Percentiles rank a stretch among this genome's conserved stretches.
phyloP scores from a whole-genome alignment of 1,140 invertebrate genomes.

The Paraescarpia echinospica region DNA sequence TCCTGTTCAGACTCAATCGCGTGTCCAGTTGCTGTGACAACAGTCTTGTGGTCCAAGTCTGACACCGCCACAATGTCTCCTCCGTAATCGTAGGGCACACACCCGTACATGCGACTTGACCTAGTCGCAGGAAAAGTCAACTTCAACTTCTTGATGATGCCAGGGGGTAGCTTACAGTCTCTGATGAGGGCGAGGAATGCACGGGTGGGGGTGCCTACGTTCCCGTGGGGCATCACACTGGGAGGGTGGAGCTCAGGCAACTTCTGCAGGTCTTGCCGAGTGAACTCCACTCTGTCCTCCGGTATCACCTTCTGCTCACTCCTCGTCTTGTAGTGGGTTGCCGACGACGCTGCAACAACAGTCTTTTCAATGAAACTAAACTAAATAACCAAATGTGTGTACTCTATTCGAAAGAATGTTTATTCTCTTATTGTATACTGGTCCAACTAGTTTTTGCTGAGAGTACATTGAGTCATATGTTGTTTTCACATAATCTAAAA shows the following conservation, averaged over 20 bases:
- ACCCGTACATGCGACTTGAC: conserved; percentile 58
- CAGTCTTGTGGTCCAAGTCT: conserved; percentile 10
- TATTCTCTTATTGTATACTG: too few species aligned
- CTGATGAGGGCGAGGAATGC: conserved; percentile 62
- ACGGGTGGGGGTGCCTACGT: conserved; percentile 65
- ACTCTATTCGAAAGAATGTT: too few species aligned
- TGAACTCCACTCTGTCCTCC: conserved; percentile 45
- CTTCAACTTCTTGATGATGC: conserved; percentile 63
- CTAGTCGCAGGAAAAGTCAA: conserved; percentile 52
- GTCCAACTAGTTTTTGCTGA: too few species aligned
- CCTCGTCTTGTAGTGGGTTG: conserved; percentile 34
- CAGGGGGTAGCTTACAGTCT: conserved; percentile 61
- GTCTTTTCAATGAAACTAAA: not conserved
- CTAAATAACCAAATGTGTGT: too few species aligned
- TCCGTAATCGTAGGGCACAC: conserved; percentile 62
- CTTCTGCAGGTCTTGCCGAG: conserved; percentile 46
- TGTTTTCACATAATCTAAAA: too few species aligned
- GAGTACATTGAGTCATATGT: too few species aligned
- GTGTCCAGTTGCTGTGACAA: not conserved
- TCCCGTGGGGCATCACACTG: conserved; percentile 61
- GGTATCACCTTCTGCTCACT: conserved; percentile 41
- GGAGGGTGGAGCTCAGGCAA: conserved; percentile 61
- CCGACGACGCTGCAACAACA: conserved; percentile 7
- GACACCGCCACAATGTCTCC: conserved; percentile 8
- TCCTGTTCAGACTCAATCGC: not conserved